These are phyloP conservation scores for Miniopterus natalensis DNA, from an alignment of 2,113 vertebrate species.

Conservation along the genomic window DNA sequence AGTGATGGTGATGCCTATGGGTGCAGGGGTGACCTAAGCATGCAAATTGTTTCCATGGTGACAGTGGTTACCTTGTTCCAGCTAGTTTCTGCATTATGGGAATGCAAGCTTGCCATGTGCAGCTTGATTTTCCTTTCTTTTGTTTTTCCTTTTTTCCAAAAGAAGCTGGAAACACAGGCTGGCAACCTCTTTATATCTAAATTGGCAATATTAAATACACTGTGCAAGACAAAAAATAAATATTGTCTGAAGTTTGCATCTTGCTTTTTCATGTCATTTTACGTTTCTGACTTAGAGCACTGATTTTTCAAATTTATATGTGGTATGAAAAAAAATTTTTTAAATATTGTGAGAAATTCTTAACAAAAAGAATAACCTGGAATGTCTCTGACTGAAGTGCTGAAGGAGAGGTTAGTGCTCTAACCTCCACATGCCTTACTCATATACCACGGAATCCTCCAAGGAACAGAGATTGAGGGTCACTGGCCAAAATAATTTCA, in stretches of 20 bases:
- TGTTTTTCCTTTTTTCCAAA: not conserved
- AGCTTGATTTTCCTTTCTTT: not conserved
- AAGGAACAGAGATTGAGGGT: not conserved
- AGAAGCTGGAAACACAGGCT: not conserved
- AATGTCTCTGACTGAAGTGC: not conserved
- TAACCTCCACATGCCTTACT: rapidly evolving
- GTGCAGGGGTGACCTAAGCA: not conserved
- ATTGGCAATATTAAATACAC: not conserved
- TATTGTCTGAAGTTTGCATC: not conserved
- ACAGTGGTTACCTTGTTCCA: not conserved
- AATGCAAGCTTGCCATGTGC: not conserved
- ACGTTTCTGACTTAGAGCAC: not conserved
- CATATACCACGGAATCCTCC: rapidly evolving
- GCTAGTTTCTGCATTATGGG: rapidly evolving
- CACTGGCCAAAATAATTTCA: not conserved
- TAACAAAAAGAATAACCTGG: not conserved
- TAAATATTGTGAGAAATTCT: not conserved
- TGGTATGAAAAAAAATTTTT: not conserved
- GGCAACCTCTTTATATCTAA: not conserved
- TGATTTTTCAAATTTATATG: not conserved
- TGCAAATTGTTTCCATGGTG: not conserved
- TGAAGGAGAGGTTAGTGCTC: not conserved
- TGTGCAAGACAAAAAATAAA: not conserved
- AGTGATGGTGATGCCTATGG: rapidly evolving
- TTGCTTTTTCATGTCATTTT: not conserved